phyloP scores from a whole-genome alignment of 2,888 invertebrate species.

The Sisyra terminalis region DNA sequence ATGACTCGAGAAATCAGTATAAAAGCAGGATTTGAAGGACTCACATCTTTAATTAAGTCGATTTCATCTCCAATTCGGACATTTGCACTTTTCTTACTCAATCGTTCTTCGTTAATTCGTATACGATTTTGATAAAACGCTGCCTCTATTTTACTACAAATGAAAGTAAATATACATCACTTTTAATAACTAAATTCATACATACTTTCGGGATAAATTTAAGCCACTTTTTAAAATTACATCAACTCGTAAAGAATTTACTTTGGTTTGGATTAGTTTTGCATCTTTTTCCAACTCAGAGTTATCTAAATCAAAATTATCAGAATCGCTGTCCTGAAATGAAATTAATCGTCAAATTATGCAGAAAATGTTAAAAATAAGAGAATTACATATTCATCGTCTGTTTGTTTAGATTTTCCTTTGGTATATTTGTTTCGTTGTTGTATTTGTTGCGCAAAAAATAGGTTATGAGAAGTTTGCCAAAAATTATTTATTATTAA shows the following conservation, averaged over 20 bases:
- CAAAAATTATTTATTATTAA: too few species aligned
- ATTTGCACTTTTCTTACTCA: neutral
- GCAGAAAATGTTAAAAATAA: too few species aligned
- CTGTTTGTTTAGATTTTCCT: too few species aligned
- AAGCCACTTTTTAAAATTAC: neutral
- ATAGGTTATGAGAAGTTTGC: too few species aligned
- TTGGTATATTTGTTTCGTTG: too few species aligned
- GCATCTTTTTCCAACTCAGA: too few species aligned
- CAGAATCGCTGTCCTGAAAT: too few species aligned
- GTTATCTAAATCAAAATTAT: too few species aligned
- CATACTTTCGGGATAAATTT: neutral
- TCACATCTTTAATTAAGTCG: neutral
- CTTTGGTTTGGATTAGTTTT: too few species aligned
- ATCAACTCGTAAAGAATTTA: neutral
- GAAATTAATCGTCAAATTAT: too few species aligned
- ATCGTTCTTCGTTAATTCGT: neutral
- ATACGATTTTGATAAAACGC: slow-evolving; percentile 2
- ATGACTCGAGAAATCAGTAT: neutral
- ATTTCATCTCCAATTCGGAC: slow-evolving; percentile 2
- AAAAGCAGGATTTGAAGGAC: neutral
- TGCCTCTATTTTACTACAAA: slow-evolving; percentile 3
- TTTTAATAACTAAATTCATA: neutral
- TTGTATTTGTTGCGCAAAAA: too few species aligned
- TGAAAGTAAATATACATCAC: neutral
- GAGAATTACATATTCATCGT: too few species aligned